Base-by-base conservation (phyloP, 37 sponge, comb jelly and placozoan genomes). In the Eunapius fragilis region DNA sequence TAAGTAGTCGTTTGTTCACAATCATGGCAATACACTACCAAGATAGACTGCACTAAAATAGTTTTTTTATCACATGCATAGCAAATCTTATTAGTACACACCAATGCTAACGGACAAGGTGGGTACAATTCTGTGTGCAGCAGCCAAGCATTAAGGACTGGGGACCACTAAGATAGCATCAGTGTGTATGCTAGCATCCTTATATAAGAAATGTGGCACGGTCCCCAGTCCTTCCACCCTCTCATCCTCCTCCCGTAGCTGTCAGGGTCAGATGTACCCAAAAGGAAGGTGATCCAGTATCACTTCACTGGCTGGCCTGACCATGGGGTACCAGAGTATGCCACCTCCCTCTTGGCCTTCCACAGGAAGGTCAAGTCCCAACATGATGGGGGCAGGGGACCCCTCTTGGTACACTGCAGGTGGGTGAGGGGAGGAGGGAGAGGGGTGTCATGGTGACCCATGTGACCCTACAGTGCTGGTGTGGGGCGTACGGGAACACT, bases 231-330 rank as follows among this genome's bases (percentile, higher is more conserved):
- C 47, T 45, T 45, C 7, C 47, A 45, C 58, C 1, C 14, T 58
- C 0, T 11, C 17, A 58, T 17, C 22, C 17, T 19, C 58, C 58
- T 1, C 58, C 4, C 9, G 9, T 45, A 58, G 58, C 58, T 58
- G 14, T 58, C 58, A 45, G 47, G 47, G 47, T 45, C 47, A 58
- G 22, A 41, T 41, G 41, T 6, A 41, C 41, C 58, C 14, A 27
- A 11, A 36, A 37, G 35, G 50, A 83, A 86, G 48, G 92, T 94
- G 70, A 80, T 68, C 49, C 95, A 94, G 37, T 92, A 86, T 71
- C 95, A 94, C 86, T 94, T 94, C 81, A 91, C 81, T 28, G 45
- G 83, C 45, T 96, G 96, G 96, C 96, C 96, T 69, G 94, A 96
- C 73, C 94, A 93, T 25, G 95, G 95, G 9, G 94, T 95, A 9